Conservation (phyloP, 2,888 invertebrate species). For the Nomada ferruginata region DNA sequence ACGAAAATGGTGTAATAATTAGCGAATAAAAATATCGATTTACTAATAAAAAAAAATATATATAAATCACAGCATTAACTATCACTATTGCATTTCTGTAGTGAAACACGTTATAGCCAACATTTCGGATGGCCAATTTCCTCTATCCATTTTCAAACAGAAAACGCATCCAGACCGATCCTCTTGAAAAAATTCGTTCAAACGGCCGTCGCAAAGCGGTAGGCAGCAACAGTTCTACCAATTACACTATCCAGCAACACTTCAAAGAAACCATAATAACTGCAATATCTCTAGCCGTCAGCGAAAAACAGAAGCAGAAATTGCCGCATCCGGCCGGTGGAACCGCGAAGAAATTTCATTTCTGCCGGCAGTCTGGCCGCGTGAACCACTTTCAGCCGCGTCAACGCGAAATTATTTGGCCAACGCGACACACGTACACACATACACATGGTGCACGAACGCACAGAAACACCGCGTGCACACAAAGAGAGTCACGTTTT, state of each 20-base stretch:
- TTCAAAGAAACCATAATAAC: slow-evolving; percentile 28
- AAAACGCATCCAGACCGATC: no score
- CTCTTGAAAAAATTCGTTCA: not conserved
- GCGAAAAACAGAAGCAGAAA: slow-evolving; percentile 14
- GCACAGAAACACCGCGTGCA: not conserved
- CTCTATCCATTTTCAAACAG: no score
- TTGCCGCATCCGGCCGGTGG: slow-evolving; percentile 6
- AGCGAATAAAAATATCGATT: no score
- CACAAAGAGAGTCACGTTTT: slow-evolving; percentile 29
- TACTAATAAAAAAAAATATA: no score
- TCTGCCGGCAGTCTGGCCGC: slow-evolving; percentile 30
- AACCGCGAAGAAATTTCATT: slow-evolving; percentile 58
- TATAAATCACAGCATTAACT: no score
- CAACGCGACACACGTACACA: slow-evolving; percentile 46
- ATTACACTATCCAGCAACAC: not conserved
- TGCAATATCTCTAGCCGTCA: slow-evolving; percentile 5
- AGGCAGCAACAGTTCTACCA: not conserved
- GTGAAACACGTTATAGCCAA: no score
- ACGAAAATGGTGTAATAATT: no score
- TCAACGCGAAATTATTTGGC: slow-evolving; percentile 72
- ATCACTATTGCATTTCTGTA: no score
- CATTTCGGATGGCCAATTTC: no score
- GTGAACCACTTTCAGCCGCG: slow-evolving; percentile 47
- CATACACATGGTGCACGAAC: not conserved
- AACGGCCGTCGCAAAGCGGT: not conserved